Base-by-base conservation (phyloP, 2,888 invertebrate species). In the Endotricha flammealis region DNA sequence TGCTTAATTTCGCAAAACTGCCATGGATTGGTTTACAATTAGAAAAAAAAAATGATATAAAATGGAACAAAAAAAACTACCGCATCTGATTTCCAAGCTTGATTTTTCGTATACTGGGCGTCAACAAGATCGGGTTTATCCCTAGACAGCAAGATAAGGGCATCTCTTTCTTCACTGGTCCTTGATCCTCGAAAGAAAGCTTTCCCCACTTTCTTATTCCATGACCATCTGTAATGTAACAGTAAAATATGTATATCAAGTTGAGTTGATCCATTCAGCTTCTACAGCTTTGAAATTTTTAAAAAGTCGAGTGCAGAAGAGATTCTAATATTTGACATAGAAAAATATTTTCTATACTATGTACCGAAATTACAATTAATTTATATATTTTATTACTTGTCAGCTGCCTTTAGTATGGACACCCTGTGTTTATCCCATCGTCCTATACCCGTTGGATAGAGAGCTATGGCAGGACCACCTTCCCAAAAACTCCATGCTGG, bases 401-500 rank as follows among this genome's bases (percentile, higher is more conserved):
- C 74, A 5, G 91, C 89, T 16, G 92, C 91, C 49, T 86, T 78
- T 31, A 91, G 88, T 38, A 97, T 90, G 5, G 91, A 89, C 40
- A 89, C 80, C 37, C 97, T 88, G 64, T 95, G 94, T 49, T 91
- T 73, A 72, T 98, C 97, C 98, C 98, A 99, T 25, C 97, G 88
- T 0, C 98, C 98, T 45, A 98, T 91, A 11, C 98, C 98, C 35
- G 91, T 93, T 0, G 98, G 98, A 80, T 98, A 97, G 6, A 97
- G 81, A 22, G 93, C 91, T 52, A 98, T 98, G 0, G 98, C 98
- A 8, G 99, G 99, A 0, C 99, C 99, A 13, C 98, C 98, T 79
- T 96, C 96, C 97, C 98, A 97, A 76, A 99, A 99, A 24, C 96
- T 93, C 98, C 98, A 99, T 0, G 98, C 95, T 1, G 98, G 98